Conservation (phyloP, 2,797 vertebrate genomes). For the Eulemur rubriventer region DNA sequence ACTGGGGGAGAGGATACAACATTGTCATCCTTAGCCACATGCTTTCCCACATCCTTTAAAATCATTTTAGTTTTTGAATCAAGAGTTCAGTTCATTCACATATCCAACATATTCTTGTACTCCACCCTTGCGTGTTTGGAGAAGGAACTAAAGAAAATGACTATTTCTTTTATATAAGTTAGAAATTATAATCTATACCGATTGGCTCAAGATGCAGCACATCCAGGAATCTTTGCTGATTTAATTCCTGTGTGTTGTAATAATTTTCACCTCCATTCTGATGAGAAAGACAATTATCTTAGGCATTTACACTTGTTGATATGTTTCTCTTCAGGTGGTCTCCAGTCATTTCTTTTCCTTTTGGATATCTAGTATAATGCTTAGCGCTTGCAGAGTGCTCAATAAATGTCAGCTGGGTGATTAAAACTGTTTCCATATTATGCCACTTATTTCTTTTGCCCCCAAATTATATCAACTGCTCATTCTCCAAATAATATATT, state of each 20-base stretch:
- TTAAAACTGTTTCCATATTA: not conserved
- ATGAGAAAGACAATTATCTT: not conserved
- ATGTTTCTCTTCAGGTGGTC: constrained; percentile 14
- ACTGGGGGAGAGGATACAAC: not conserved
- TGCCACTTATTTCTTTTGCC: not conserved
- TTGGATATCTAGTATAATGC: not conserved
- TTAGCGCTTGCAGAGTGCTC: not conserved
- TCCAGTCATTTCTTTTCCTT: constrained; percentile 27
- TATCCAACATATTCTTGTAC: not conserved
- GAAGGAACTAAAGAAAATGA: not conserved
- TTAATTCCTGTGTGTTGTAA: not conserved
- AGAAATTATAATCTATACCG: not conserved
- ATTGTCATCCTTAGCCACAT: not conserved
- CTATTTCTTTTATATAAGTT: not conserved
- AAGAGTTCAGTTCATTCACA: not conserved
- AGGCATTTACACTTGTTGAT: constrained; percentile 53
- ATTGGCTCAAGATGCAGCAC: not conserved
- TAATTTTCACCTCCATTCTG: not conserved
- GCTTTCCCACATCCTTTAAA: not conserved
- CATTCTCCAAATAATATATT: not conserved
- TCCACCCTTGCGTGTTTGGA: not conserved
- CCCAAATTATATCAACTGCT: not conserved
- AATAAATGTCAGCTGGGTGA: constrained; percentile 32
- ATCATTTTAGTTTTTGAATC: not conserved
- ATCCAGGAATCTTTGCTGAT: not conserved